Conservation (phyloP, 1,140 invertebrate genomes). For the Ephestia elutella region DNA sequence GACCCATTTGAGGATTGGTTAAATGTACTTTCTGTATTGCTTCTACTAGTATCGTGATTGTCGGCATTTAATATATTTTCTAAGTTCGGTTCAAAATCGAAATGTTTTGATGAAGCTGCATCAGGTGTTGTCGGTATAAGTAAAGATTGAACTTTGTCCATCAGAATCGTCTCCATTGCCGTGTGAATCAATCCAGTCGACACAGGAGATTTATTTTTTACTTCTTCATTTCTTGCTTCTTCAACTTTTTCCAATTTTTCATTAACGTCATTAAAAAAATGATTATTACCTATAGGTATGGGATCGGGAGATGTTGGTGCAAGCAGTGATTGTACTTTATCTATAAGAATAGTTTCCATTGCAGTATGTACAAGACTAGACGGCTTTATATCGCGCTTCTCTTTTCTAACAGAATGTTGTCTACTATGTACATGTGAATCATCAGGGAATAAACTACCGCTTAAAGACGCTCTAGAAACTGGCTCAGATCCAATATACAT, state of each 20-base stretch:
- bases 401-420: slow-evolving; percentile 34
- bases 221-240: slow-evolving; percentile 29
- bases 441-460: slow-evolving; percentile 42
- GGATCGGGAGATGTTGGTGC: slow-evolving; percentile 53
- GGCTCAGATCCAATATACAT: slow-evolving; percentile 71
- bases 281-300: slow-evolving; percentile 19
- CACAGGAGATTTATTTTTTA: slow-evolving; percentile 17
- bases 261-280: slow-evolving; percentile 59
- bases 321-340: slow-evolving; percentile 23
- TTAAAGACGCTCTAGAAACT: slow-evolving; percentile 54
- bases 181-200: slow-evolving; percentile 23
- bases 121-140: not conserved
- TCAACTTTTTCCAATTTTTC: slow-evolving; percentile 57
- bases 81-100: not conserved
- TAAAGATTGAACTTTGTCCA: slow-evolving; percentile 25
- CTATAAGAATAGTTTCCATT: slow-evolving; percentile 69
- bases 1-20: not conserved
- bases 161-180: slow-evolving; percentile 25
- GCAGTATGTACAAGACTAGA: slow-evolving; percentile 65
- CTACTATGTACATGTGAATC: slow-evolving; percentile 39
- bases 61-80: not conserved
- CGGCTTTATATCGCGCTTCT: slow-evolving; percentile 43
- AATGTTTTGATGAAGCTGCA: not conserved
- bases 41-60: not conserved
- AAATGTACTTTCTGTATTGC: not conserved